A percentile compares a stretch with the other conserved stretches of the same genome.
Evolutionary conservation across 1,140 invertebrate genomes (phyloP).

Genomic region (Euschistus heros): DNA sequence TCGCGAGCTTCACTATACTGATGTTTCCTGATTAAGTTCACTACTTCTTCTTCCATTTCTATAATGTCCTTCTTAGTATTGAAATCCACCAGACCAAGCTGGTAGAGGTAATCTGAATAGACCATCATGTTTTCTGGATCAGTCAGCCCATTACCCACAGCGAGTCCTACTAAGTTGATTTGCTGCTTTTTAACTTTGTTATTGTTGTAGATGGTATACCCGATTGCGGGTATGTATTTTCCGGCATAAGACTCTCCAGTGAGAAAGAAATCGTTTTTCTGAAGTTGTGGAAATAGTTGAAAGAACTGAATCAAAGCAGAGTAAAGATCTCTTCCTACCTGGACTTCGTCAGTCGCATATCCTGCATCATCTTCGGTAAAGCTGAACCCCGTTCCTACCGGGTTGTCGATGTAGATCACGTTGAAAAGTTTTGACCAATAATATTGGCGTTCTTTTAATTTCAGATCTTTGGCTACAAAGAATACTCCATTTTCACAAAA

Average conservation of each 20-base stretch:
- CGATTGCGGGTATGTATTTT: conserved; percentile 43
- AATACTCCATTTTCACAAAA: conserved; percentile 77
- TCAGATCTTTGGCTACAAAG: conserved; percentile 25
- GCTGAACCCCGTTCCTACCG: conserved; percentile 28
- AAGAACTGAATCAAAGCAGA: conserved; percentile 59
- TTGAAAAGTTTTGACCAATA: conserved; percentile 49
- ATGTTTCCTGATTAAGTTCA: not conserved
- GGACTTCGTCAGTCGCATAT: not conserved
- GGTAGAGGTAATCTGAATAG: conserved; percentile 72
- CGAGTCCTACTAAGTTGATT: conserved; percentile 58
- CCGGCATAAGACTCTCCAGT: conserved; percentile 48
- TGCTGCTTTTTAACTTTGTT: conserved; percentile 43
- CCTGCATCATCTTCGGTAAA: conserved; percentile 22
- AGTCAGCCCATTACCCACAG: conserved; percentile 75
- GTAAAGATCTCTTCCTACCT: conserved; percentile 53
- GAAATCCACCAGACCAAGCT: conserved; percentile 45
- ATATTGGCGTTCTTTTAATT: conserved; percentile 35
- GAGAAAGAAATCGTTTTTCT: conserved; percentile 30
- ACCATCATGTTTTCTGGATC: conserved; percentile 67
- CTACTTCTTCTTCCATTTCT: conserved; percentile 19
- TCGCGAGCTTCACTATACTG: too few species aligned
- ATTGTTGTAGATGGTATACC: conserved; percentile 41
- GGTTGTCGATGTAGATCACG: conserved; percentile 73
- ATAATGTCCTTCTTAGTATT: conserved; percentile 24
- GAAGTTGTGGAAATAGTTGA: conserved; percentile 41